Base-by-base conservation (phyloP, 37 sponge, comb jelly and placozoan species). In the Halichondria panicea region DNA sequence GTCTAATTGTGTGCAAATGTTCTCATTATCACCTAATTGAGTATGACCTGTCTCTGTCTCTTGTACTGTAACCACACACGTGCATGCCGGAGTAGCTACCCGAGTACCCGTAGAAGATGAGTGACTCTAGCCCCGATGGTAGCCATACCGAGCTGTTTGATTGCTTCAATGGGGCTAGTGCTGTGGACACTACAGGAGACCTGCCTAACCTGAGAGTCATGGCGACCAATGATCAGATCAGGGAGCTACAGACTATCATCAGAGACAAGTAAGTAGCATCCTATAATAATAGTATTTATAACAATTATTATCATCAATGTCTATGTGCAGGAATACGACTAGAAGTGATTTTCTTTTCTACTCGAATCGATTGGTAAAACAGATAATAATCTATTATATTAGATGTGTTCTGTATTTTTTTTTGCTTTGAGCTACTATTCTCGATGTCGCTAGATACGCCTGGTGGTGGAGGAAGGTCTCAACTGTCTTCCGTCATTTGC, bases 391-490 rank as follows among this genome's bases (percentile, higher is more conserved):
- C n/a, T n/a, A n/a, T 8, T 42, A 42, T 37, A 21, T 67, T 42
- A 6, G 27, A 30, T 34, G 37, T 31, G 15, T 3, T 36, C 32
- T 63, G 32, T 15, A 48, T 48, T 11, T 11, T 15, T 48, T 18
- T 11, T 48, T 48, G 52, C 11, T 11, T 48, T 18, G 13, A 48
- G 15, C 11, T 48, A 18, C 52, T 18, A 48, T 48, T 48, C 52
- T 18, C 15, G 52, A 11, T 48, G 52, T 48, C 11, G 15, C 27
- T 64, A 95, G 96, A 96, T 96, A 8, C 60, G 97, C 31, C 75
- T 96, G 66, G 91, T 96, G 50, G 81, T 96, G 13, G 97, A 96
- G 57, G 94, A 92, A 75, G 97, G 88, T 2, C 77, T 96, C 27
- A 93, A 96, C 45, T 86, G 86, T 33, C 53, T 95, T 22, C 89